Base-by-base conservation (phyloP, 2,888 invertebrate species). In the Papilio elwesi region DNA sequence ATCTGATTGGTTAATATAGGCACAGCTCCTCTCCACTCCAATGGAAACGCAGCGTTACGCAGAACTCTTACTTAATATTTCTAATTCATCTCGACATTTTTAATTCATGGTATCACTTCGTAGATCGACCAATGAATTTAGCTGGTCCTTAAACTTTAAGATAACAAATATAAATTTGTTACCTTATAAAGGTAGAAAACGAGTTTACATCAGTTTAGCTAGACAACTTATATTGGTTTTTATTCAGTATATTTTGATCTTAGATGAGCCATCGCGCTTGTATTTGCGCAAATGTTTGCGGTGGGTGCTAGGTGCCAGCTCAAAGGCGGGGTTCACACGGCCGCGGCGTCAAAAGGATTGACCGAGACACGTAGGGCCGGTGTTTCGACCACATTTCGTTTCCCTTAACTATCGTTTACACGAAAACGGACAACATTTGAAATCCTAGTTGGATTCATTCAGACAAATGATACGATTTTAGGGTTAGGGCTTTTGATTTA, bases 251-350 rank as follows among this genome's bases (percentile, higher is more conserved):
- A 73, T 73, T 73, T 57, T 10, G 57, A 69, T 73, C 69, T 69
- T 64, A 73, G 63, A 80, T 62, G 83, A 85, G 84, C 77, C 80
- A 82, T 82, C 80, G 80, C 78, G 80, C 79, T 83, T 85, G 83
- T 84, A 84, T 86, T 81, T 85, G 83, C 83, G 85, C 85, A 88
- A 90, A 87, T 87, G 89, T 90, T 91, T 92, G 92, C 87, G 92
- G 92, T 89, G 84, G 36, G 74, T 76, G 78, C 80, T 83, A 91
- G 92, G 91, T 91, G 91, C 86, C 87, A 91, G 89, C 83, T 91
- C 90, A 91, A 91, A 93, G 90, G 90, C 87, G 85, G 82, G 82
- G 85, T 89, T 90, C 88, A 86, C 89, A 87, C 88, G 81, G 79
- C 68, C 83, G 84, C 81, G 79, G 85, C 86, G 87, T 88, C 88